These are phyloP conservation scores for Urocolius indicus DNA, from an alignment of 2,113 vertebrate species.

Conservation along the genomic window DNA sequence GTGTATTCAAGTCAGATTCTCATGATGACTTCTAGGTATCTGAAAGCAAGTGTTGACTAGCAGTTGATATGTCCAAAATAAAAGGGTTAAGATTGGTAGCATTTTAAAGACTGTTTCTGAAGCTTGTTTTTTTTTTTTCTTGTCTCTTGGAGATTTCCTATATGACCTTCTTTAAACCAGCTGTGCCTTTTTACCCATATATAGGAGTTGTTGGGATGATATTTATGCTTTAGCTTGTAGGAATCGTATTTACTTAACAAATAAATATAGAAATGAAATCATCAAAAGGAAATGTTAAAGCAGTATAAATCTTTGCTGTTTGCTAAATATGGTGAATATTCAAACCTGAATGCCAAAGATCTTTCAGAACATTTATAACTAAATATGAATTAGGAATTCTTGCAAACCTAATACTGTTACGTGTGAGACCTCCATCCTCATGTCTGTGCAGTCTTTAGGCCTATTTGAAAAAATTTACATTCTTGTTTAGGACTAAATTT, in stretches of 20 bases:
- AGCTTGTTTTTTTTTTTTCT: neutral
- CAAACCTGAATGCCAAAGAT: neutral
- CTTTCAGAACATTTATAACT: neutral
- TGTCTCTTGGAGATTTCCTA: neutral
- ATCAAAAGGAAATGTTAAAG: neutral
- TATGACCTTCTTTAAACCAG: neutral
- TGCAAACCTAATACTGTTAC: neutral
- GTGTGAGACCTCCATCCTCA: neutral
- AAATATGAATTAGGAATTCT: neutral
- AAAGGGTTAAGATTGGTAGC: neutral
- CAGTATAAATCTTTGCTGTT: neutral
- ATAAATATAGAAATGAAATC: slow-evolving; percentile 21
- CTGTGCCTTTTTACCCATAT: neutral
- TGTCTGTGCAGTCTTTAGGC: neutral
- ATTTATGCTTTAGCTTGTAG: slow-evolving; percentile 1
- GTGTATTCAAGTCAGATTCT: neutral
- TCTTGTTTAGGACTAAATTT: neutral
- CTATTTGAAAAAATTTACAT: neutral
- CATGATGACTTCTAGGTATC: neutral
- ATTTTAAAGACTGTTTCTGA: neutral
- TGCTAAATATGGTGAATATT: slow-evolving; percentile 14
- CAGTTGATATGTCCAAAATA: neutral
- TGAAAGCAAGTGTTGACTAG: neutral
- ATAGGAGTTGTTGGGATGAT: neutral
- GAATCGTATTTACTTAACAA: slow-evolving; percentile 19